Percentiles rank a stretch among this genome's conserved stretches.
phyloP scores from a whole-genome alignment of 2,888 invertebrate species.

The Leucozona laternaria region DNA sequence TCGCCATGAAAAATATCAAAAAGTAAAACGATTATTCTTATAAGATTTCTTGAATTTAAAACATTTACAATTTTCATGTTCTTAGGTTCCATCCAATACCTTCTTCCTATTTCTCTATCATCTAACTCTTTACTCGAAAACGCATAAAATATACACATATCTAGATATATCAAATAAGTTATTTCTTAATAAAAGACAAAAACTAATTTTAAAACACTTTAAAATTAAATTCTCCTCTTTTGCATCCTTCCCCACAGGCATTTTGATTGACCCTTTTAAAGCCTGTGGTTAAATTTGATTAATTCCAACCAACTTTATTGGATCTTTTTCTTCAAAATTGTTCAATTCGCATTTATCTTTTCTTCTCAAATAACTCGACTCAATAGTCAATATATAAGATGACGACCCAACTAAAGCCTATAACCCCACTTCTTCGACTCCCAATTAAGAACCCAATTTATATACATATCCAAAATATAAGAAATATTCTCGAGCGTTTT shows the following conservation, averaged over 20 bases:
- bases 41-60: no score
- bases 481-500: conserved; percentile 49
- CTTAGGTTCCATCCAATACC: no score
- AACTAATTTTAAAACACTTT: conserved; percentile 7
- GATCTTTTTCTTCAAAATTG: conserved; percentile 13
- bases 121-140: no score
- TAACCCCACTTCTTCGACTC: not conserved
- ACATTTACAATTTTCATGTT: no score
- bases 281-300: conserved; percentile 56
- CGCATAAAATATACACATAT: no score
- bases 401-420: conserved; percentile 17
- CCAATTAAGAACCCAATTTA: conserved; percentile 52
- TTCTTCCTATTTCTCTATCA: no score
- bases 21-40: no score
- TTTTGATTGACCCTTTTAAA: conserved; percentile 16
- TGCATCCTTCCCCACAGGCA: conserved; percentile 20
- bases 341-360: conserved; percentile 17
- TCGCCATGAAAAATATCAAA: no score
- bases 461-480: conserved; percentile 15
- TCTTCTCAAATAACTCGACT: conserved; percentile 51
- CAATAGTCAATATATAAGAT: conserved; percentile 15
- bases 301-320: conserved; percentile 38
- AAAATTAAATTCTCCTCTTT: not conserved
- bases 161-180: no score
- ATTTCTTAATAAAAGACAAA: conserved; percentile 11